phyloP scores from a whole-genome alignment of 2,797 vertebrate genomes.

The Semaprochilodus insignis region DNA sequence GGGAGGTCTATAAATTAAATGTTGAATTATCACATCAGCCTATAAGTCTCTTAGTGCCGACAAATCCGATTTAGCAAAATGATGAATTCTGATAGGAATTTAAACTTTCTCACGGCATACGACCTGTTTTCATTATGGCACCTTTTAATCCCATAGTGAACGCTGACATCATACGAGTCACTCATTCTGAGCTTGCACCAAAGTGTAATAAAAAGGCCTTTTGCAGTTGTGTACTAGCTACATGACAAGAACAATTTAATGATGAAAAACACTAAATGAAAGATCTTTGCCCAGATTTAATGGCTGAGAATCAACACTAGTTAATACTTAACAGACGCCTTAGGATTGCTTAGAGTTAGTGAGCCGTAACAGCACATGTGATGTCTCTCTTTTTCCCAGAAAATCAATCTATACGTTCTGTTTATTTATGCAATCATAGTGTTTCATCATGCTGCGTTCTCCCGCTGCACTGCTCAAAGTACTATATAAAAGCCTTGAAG shows the following conservation, averaged over 20 bases:
- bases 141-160: neutral
- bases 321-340: neutral
- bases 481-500: no score
- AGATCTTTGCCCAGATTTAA: neutral
- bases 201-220: neutral
- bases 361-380: no score
- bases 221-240: no score
- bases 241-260: neutral
- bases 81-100: conserved; percentile 10
- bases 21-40: conserved; percentile 28
- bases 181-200: neutral
- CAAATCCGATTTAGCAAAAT: conserved; percentile 16
- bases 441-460: no score
- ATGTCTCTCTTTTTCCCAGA: neutral
- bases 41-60: conserved; percentile 15
- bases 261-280: neutral
- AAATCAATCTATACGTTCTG: neutral
- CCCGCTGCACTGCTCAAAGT: no score
- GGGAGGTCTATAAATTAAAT: conserved; percentile 27
- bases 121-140: neutral
- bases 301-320: neutral
- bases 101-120: neutral
- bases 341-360: neutral
- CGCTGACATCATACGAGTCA: neutral
- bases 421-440: no score